Base-by-base conservation (phyloP, 2,113 vertebrate genomes). In the Sander vitreus region DNA sequence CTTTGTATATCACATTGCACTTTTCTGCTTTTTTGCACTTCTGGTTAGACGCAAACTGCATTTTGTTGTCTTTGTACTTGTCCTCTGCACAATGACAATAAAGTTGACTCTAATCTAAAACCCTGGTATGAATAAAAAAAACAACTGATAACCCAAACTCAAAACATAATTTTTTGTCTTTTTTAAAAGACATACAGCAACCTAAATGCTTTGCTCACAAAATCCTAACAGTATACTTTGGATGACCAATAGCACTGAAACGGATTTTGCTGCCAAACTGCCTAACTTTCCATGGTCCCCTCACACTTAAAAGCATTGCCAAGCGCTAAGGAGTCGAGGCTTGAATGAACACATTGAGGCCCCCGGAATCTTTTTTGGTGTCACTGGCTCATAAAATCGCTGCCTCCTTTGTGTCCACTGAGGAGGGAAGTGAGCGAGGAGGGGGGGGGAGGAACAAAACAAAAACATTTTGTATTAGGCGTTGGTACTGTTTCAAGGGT, bases 301-400 rank as follows among this genome's bases (percentile, higher is more conserved):
- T 82, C 81, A 15, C 85, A 60, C 71, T 85, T 76, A 76, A 92
- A 88, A 84, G 50, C 75, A 25, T 62, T 92, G 92, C 93, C 95
- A 95, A 93, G 80, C 69, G 58, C 85, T 81, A 25, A 86, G 85
- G 88, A 87, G 88, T 84, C 50, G 74, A 68, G 84, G 89, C 71
- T 73, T 93, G 87, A 95, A 94, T 94, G 91, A 83, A 84, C 86
- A 89, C 91, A 91, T 90, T 94, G 86, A 93, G 86, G 87, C 81
- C 85, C 89, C 89, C 87, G 79, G 90, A 93, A 93, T 94, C 85
- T 88, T 92, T 92, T 94, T 93, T 88, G 80, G 91, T 93, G 93
- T 95, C 89, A 91, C 87, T 94, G 93, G 92, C 91, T 95, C 91
- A 93, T 94, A 95, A 95, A 94, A 94, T 91, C 77, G 82, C 86